Evolutionary conservation across 2,888 invertebrate genomes (phyloP), one percentile per base, ranked within the genome.

Genomic region (Celastrina argiolus): DNA sequence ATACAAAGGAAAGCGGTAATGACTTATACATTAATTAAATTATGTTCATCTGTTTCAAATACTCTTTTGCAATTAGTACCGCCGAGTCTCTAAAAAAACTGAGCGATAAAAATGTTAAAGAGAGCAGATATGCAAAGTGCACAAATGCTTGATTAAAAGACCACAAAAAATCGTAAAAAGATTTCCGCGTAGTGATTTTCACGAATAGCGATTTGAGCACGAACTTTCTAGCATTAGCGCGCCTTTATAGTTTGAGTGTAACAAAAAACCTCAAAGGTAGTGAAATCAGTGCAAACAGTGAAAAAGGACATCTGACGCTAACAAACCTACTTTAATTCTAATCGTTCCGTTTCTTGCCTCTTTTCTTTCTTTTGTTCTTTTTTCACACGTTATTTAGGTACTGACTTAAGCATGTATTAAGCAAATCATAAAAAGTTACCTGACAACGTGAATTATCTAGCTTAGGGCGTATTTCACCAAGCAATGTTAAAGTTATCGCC

Each of bases 211-310:
- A 31, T 51, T 31, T 18, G 16, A 64, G 34, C 64, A 34, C 18
- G 34, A 31, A 31, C 16, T 28, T 16, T 31, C 51, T 8, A 4
- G n/a, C 18, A 45, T 58, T 51, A 34, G 26, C 36, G 31, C 34
- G n/a, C 34, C 3, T 61, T 56, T 45, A n/a, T 74, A 78, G 78
- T 79, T 75, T 18, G 10, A 16, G 45, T 45, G 45, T 18, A 45
- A 45, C 10, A 45, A 45, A 41, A 18, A 18, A 18, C 22, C 8
- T 22, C n/a, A 16, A 51, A 51, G 22, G 12, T 18, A 4, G 51
- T 6, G 7, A 8, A 45, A 8, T 42, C 1, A 18, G 2, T 45
- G 2, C 39, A 39, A 39, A 39, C 1, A 39, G 39, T 31, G 31
- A 31, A 6, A 31, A 31, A 31, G 5, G 31, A 31, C 7, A 31